Evolutionary conservation across 2,113 vertebrate genomes (phyloP), one percentile per base, ranked within the genome.

Genomic region (Formicarius rufipectus): DNA sequence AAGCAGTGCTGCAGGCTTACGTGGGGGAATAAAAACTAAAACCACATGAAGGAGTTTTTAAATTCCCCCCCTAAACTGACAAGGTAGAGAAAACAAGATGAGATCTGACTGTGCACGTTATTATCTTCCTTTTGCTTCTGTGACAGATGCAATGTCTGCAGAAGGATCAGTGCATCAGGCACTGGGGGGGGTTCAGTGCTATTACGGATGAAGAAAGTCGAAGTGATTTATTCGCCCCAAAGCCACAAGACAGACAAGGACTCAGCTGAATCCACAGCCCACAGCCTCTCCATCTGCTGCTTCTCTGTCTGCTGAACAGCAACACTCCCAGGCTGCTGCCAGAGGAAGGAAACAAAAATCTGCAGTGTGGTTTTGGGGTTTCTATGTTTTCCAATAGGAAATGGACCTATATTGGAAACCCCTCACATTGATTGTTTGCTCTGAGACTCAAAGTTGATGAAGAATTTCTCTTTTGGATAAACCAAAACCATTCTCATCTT

Each of bases 281-380:
- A 67, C 55, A 80, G 85, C 72, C 23, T 31, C 53, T 66, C 94
- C 95, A 95, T 88, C 87, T 91, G 84, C 30, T 90, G 42, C 67
- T 81, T 14, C 82, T 30, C 45, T 88, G 14, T 19, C 78, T 87
- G 63, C 62, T 76, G 6, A 27, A 19, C 80, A 60, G n/a, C 27
- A 56, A 10, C 1, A 2, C 16, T 35, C 21, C 35, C 12, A 75
- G 86, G 58, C 87, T 25, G 4, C 87, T n/a, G 75, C 59, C 37
- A 92, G 64, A 11, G 27, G 7, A 64, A 40, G 39, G 40, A 52
- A 14, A 49, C 16, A 2, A 9, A 45, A 87, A n/a, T 21, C 62
- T 89, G 64, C 5, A 27, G 27, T 6, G 6, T 42, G 22, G 45
- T 56, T 39, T 47, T 24, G 2, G 1, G 30, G 73, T 85, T 28